Conservation (phyloP, 1,140 invertebrate genomes). For the Heliconius melpomene region DNA sequence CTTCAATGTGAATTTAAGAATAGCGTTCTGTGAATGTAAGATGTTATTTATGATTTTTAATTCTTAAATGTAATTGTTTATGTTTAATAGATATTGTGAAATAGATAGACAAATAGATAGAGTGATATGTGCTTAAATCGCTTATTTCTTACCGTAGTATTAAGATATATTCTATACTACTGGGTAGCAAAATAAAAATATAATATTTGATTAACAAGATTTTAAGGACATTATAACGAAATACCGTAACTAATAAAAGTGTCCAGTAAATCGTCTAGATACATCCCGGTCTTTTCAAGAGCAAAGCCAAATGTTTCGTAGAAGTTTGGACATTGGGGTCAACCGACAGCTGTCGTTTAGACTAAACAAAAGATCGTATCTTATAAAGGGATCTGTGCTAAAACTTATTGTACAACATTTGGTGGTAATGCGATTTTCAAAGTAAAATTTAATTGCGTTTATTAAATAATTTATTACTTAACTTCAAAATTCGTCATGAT, state of each 20-base stretch:
- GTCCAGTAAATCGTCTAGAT: neutral
- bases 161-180: neutral
- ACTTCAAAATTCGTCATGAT: no score
- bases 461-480: neutral
- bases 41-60: conserved; percentile 6
- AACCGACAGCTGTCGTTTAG: conserved; percentile 20
- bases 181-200: neutral
- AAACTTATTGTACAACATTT: conserved; percentile 11
- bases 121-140: no score
- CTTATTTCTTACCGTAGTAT: neutral
- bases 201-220: neutral
- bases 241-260: neutral
- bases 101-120: no score
- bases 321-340: conserved; percentile 24
- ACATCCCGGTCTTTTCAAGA: neutral
- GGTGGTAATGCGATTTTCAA: neutral
- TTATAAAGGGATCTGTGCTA: conserved; percentile 9
- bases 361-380: conserved; percentile 25
- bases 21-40: neutral
- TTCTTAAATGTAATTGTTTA: neutral
- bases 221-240: neutral
- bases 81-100: neutral
- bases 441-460: neutral
- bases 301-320: neutral
- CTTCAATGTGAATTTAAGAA: conserved; percentile 8